These are phyloP conservation scores for Eupelmus urozonus DNA, from an alignment of 2,888 invertebrate species.

Conservation along the genomic window DNA sequence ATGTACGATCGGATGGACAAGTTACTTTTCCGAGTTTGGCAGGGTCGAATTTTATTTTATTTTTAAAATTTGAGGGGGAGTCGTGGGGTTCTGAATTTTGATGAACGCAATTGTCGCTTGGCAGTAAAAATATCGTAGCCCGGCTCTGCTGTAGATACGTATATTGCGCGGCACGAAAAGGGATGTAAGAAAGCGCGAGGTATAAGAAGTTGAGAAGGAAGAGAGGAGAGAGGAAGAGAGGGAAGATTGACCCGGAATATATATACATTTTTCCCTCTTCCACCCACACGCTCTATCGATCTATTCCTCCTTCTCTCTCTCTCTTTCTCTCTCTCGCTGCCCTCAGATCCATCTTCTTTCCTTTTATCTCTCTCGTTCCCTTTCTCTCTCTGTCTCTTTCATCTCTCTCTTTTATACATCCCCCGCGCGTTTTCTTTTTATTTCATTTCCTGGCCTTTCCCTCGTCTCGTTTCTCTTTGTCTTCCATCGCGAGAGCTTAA, in stretches of 20 bases:
- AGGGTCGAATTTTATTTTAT: too few species aligned
- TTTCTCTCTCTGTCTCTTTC: constrained; percentile 41
- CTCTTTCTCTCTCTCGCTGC: constrained; percentile 6
- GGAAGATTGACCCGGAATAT: constrained; percentile 51
- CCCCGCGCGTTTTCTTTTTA: constrained; percentile 53
- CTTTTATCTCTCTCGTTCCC: constrained; percentile 29
- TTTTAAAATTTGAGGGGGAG: too few species aligned
- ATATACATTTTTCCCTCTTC: constrained; percentile 50
- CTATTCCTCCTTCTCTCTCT: constrained; percentile 44
- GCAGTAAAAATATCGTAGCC: too few species aligned
- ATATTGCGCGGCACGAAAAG: too few species aligned
- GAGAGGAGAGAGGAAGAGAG: constrained; percentile 5
- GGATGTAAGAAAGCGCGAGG: constrained; percentile 21
- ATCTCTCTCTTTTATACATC: constrained; percentile 47
- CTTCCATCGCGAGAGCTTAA: constrained; percentile 53
- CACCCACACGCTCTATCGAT: constrained; percentile 57
- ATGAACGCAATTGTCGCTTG: too few species aligned
- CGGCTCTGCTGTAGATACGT: too few species aligned
- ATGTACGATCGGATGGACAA: too few species aligned
- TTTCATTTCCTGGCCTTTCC: constrained; percentile 60
- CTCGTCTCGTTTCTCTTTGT: constrained; percentile 55
- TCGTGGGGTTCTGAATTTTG: too few species aligned
- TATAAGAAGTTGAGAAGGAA: constrained; percentile 28
- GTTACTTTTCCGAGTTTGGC: too few species aligned
- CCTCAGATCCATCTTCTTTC: constrained; percentile 30